Evolutionary conservation across 2,797 vertebrate species (phyloP).

Genomic region (Cirrhinus molitorella): DNA sequence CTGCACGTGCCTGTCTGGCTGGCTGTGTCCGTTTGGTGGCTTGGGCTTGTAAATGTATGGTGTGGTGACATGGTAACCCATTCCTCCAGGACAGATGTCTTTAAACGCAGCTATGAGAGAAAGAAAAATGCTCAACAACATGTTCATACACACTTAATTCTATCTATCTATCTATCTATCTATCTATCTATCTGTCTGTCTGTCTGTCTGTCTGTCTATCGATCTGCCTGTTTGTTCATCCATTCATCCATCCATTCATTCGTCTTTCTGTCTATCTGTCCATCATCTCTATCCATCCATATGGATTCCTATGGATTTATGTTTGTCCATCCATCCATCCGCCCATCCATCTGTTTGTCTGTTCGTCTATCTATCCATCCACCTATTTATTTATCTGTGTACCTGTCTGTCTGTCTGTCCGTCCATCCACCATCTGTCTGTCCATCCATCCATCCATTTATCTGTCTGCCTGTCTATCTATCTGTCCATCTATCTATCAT

Average conservation of each 20-base stretch:
- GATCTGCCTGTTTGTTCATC: no score
- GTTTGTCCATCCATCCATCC: no score
- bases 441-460: no score
- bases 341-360: no score
- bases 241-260: rapidly evolving
- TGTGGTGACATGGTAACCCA: conserved; percentile 96
- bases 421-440: neutral
- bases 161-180: neutral
- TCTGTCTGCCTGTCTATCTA: neutral
- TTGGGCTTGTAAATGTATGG: conserved; percentile 77
- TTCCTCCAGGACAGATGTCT: conserved; percentile 98
- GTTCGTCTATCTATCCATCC: no score
- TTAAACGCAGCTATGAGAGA: conserved; percentile 90
- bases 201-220: neutral
- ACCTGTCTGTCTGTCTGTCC: neutral
- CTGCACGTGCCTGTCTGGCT: conserved; percentile 72
- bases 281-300: neutral
- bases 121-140: conserved; percentile 2
- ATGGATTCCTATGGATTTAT: rapidly evolving
- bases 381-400: no score
- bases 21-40: conserved; percentile 69
- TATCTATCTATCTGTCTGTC: neutral
- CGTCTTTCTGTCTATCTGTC: neutral
- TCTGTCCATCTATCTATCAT: no score
- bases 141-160: neutral